phyloP scores from a whole-genome alignment of 2,888 invertebrate genomes.

The Drosophila imparisetae region DNA sequence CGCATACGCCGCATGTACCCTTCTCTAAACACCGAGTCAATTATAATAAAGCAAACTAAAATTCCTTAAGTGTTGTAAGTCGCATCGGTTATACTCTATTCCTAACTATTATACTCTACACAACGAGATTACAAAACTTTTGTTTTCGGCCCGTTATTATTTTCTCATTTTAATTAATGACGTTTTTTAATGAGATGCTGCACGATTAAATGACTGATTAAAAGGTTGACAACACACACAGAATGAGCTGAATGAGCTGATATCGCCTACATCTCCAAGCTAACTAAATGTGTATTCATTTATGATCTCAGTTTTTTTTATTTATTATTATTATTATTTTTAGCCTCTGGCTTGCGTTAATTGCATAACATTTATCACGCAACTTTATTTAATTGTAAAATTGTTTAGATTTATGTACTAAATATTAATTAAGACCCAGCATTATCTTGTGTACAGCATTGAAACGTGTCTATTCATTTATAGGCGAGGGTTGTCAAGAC shows the following conservation, averaged over 20 bases:
- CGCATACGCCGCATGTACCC: slow-evolving; percentile 40
- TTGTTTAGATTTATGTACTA: slow-evolving; percentile 27
- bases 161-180: background rate
- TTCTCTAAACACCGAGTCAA: slow-evolving; percentile 20
- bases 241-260: background rate
- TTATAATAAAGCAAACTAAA: slow-evolving; percentile 25
- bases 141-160: background rate
- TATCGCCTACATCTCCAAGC: background rate
- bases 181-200: too few species aligned
- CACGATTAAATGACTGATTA: background rate
- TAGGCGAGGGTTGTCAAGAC: slow-evolving; percentile 1
- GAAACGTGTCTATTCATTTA: slow-evolving; percentile 13
- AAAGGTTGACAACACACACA: background rate
- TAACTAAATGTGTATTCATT: slow-evolving; percentile 7
- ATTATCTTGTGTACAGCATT: slow-evolving; percentile 24
- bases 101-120: background rate
- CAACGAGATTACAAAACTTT: background rate
- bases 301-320: slow-evolving; percentile 15
- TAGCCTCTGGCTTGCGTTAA: slow-evolving; percentile 52
- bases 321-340: slow-evolving; percentile 7
- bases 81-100: slow-evolving; percentile 5
- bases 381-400: slow-evolving; percentile 63
- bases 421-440: slow-evolving; percentile 56
- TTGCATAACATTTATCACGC: slow-evolving; percentile 66
- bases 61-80: background rate